Evolutionary conservation across 1,140 invertebrate genomes (phyloP), one percentile per base, ranked within the genome.

Genomic region (Ditylenchus dipsaci): DNA sequence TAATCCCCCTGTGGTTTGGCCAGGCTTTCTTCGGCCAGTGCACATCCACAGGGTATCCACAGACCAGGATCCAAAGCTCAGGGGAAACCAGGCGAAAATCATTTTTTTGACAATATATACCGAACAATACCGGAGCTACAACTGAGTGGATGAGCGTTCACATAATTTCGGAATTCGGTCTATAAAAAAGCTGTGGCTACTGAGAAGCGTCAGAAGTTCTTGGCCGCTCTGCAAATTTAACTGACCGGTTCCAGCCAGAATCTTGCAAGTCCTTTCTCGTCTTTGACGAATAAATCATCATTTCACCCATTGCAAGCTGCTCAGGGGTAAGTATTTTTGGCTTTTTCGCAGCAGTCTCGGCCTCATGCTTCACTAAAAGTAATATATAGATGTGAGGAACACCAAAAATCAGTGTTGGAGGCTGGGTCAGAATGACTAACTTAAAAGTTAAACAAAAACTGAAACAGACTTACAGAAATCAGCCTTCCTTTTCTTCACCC

Each of bases 221-320:
- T 11, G 27, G 42, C 63, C n/a, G 26, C 53, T 19, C 21, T n/a
- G n/a, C n/a, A 33, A 23, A 66, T 58, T 21, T 30, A 15, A 76
- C 17, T 87, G 90, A 94, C 73, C 92, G 88, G 84, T 95, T 95
- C 91, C 92, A 95, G 1, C 88, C 91, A 21, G 86, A 89, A 84
- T 96, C 92, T 27, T 90, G 86, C 11, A 97, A 82, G 81, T 96
- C 91, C 30, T 91, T 86, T 74, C 90, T 90, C 8, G 88, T 87
- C 84, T 94, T 95, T 81, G 90, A 89, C 64, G 91, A 92, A 58
- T 90, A 88, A 1, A 90, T 87, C 83, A 96, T 86, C 79, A 93
- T 84, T 0, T 91, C 88, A 1, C 91, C 93, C 3, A 97, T 80
- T 0, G 93, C 92, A 49, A 97, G 84, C 64, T 92, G 92, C 81